phyloP scores from a whole-genome alignment of 2,888 invertebrate species.

The Chalcis sispes region DNA sequence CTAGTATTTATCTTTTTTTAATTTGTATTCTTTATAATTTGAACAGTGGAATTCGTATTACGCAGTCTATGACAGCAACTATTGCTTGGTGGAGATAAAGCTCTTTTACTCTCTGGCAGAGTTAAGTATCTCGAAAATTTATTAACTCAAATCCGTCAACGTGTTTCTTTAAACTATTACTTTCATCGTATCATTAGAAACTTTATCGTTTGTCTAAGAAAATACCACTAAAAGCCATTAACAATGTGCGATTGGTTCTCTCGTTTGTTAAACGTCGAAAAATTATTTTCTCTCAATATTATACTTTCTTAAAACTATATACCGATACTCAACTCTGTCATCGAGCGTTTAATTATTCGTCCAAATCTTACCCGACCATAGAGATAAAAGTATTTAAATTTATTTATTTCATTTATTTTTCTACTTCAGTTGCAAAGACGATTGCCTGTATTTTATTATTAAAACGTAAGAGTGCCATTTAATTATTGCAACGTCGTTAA shows the following conservation, averaged over 20 bases:
- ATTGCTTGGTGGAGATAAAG: slow-evolving; percentile 43
- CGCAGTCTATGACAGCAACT: slow-evolving; percentile 52
- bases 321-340: slow-evolving; percentile 41
- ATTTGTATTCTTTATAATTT: slow-evolving; percentile 10
- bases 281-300: not conserved
- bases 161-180: too few relatives aligned
- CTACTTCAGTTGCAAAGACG: slow-evolving; percentile 9
- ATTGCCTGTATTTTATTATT: slow-evolving; percentile 19
- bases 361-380: slow-evolving; percentile 31
- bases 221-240: slow-evolving; percentile 4
- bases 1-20: too few relatives aligned
- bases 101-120: slow-evolving; percentile 36
- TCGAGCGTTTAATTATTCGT: slow-evolving; percentile 21
- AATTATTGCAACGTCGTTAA: slow-evolving; percentile 10
- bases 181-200: slow-evolving; percentile 38
- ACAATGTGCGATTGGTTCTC: not conserved
- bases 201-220: slow-evolving; percentile 8
- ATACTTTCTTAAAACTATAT: slow-evolving; percentile 6
- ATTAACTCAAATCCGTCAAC: not conserved
- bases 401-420: too few relatives aligned
- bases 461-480: slow-evolving; percentile 11
- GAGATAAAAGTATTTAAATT: not conserved
- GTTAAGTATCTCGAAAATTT: slow-evolving; percentile 9
- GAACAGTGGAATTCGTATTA: slow-evolving; percentile 52
- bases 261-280: not conserved